Evolutionary conservation across 2,113 vertebrate species (phyloP).

Genomic region (Verasper variegatus): DNA sequence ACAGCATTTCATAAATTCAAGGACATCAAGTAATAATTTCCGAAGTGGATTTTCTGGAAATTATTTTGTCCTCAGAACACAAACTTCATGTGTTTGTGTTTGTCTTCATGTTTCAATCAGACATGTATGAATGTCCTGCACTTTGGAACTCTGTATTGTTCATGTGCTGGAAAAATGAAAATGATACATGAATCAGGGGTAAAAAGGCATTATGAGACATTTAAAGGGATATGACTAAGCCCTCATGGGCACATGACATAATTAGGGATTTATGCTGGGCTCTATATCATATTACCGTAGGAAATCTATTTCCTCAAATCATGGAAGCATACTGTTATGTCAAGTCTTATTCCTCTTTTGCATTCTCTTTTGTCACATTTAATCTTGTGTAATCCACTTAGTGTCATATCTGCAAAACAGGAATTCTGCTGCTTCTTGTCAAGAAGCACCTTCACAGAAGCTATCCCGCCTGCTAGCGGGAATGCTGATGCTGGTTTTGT

Average conservation of each 20-base stretch:
- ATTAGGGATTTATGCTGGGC: slow-evolving; percentile 71
- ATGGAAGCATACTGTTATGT: slow-evolving; percentile 49
- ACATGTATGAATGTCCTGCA: slow-evolving; percentile 13
- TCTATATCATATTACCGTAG: slow-evolving; percentile 68
- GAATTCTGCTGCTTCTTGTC: slow-evolving; percentile 60
- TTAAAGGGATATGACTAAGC: slow-evolving; percentile 64
- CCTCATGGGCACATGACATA: slow-evolving; percentile 60
- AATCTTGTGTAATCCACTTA: slow-evolving; percentile 84
- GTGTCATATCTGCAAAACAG: slow-evolving; percentile 76
- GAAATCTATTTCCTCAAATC: slow-evolving; percentile 57
- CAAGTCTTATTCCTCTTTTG: slow-evolving; percentile 68
- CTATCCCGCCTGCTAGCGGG: slow-evolving; percentile 31
- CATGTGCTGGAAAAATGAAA: slow-evolving; percentile 32
- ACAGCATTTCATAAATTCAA: slow-evolving; percentile 34
- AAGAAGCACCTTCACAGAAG: slow-evolving; percentile 57
- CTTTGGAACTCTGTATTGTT: slow-evolving; percentile 28
- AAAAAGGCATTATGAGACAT: slow-evolving; percentile 58
- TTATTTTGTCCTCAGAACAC: slow-evolving; percentile 30
- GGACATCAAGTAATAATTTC: slow-evolving; percentile 40
- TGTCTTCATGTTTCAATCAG: too few species aligned
- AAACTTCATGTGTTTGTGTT: too few species aligned
- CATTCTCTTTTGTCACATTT: slow-evolving; percentile 73
- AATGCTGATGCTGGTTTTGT: slow-evolving; percentile 59
- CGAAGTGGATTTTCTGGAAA: slow-evolving; percentile 24
- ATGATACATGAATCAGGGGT: slow-evolving; percentile 48